Evolutionary conservation across 92 coral and sea anemone genomes (phyloP), one percentile per base, ranked within the genome.

Genomic region (Paragorgia papillata): DNA sequence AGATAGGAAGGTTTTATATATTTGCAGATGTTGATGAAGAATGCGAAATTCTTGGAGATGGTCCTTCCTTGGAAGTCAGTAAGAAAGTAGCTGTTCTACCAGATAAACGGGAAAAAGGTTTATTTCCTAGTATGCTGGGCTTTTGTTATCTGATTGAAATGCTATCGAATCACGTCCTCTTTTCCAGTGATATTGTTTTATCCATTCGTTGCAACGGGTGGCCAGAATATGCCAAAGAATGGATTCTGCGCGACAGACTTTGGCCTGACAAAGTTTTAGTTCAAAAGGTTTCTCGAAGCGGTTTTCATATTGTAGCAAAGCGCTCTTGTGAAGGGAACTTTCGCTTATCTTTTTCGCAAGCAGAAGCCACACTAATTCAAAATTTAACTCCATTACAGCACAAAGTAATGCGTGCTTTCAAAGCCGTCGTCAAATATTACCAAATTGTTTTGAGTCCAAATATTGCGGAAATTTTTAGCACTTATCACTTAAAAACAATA

Each of bases 221-320:
- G 73, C 73, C 73, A 3, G 37, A 28, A 0, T 35, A 33, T 40
- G 57, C 73, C 40, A 33, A 13, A 17, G 73, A 66, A 66, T 66
- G 73, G 73, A 5, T 21, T n/a, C 15, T 19, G 18, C 53, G 73
- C 18, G 73, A 39, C 15, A 39, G 73, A 14, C 14, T 21, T 40
- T 66, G 73, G 73, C 73, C 73, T 20, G 54, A 37, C 20, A 12
- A 2, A 65, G 10, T 2, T 33, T 65, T 39, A 3, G 73, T 65
- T n/a, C 30, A 7, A 12, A 62, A 35, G 7, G 33, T 62, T 9
- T 19, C 22, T 3, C 21, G 39, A 65, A 19, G 29, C 25, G 73
- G 73, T 28, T 65, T 65, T 30, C 73, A 65, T 39, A 37, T 65
- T 41, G 73, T 41, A 20, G 29, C 53, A 20, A 65, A 65, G 54